Evolutionary conservation across 2,113 vertebrate species (phyloP).

Genomic region (Balaeniceps rex): DNA sequence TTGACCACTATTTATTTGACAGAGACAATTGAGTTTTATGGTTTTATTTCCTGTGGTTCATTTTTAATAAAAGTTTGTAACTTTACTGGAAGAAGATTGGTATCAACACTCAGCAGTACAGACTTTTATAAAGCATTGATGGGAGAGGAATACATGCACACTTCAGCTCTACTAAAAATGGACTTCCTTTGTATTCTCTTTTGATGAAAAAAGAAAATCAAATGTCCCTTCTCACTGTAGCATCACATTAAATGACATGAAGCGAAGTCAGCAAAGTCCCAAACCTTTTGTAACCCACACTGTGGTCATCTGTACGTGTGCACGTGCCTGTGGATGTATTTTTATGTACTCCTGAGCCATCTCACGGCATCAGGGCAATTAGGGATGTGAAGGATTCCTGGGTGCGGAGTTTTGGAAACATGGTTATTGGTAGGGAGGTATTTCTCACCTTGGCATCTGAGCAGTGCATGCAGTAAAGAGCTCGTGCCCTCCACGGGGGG

Average conservation of each 20-base stretch:
- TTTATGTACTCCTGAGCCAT: background rate
- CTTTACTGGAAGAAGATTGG: background rate
- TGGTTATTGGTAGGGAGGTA: background rate
- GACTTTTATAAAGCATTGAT: background rate
- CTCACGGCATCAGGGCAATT: background rate
- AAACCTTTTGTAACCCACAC: background rate
- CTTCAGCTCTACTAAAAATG: background rate
- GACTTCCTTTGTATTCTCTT: background rate
- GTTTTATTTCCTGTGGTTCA: background rate
- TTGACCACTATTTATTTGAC: background rate
- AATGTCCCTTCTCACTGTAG: background rate
- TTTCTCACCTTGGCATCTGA: background rate
- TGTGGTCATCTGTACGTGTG: background rate
- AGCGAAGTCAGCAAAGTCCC: background rate
- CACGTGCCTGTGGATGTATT: background rate
- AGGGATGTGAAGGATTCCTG: background rate
- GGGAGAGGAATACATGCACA: background rate
- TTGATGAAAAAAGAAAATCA: background rate
- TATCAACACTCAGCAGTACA: background rate
- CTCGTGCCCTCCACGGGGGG: fast-evolving
- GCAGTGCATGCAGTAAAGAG: background rate
- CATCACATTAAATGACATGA: background rate
- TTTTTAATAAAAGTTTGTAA: background rate
- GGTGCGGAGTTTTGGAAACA: background rate
- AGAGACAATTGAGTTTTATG: background rate